Base-by-base conservation (phyloP, 2,113 vertebrate genomes). In the Emydura subglobosa region DNA sequence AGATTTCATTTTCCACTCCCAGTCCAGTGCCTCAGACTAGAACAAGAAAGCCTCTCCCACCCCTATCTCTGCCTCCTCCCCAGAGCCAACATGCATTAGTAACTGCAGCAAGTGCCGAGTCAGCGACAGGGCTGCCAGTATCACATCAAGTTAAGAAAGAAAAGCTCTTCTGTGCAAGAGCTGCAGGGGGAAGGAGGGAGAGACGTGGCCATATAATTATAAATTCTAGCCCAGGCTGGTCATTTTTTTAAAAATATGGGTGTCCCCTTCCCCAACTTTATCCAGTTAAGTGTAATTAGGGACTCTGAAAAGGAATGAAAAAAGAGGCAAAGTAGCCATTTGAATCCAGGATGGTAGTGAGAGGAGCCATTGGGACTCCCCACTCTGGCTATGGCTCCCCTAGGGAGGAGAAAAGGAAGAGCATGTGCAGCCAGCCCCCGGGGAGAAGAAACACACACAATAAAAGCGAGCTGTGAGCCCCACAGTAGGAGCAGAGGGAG, bases 21-120 rank as follows among this genome's bases (percentile, higher is more conserved):
- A 76, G 79, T 72, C 2, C 25, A 97, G 3, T 57, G 54, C 25
- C 14, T 39, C 39, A 54, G n/a, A 39, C 6, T 21, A 6, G 79
- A 53, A 24, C 79, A 55, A 49, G 7, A 83, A 92, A 80, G 14
- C 50, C 24, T 76, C 74, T 76, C 6, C 42, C 42, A 27, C 24
- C 42, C 24, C 72, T 22, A 42, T 44, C 9, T 83, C 21, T 22
- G 39, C 55, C 22, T 29, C 54, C n/a, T 51, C 0, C 0, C 24
- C 49, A 72, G 49, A 91, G 79, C 55, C 72, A 93, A 78, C 42
- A 89, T 49, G 81, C 16, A 5, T 44, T 53, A 76, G 19, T 42
- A 82, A 27, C 14, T 14, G 27, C n/a, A 51, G 65, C 68, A 93
- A 72, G 9, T 2, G 0, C 1, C 44, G 55, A 34, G 57, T 86